Evolutionary conservation across 2,113 vertebrate species (phyloP), one percentile per base, ranked within the genome.

Genomic region (Axis porcinus): DNA sequence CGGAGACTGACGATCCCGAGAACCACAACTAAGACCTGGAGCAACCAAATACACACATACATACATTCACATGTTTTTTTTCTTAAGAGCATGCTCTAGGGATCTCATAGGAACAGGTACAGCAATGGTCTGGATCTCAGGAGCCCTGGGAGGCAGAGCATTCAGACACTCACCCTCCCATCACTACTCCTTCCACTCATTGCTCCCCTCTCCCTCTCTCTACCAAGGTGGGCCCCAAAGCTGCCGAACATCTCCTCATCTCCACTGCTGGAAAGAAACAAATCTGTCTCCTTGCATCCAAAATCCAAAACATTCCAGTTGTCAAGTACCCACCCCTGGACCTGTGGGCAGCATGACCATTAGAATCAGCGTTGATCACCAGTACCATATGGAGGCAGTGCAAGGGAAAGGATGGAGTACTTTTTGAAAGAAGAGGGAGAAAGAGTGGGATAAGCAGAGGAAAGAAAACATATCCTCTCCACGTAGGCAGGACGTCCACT

Each of bases 401-500:
- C 13, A 25, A 14, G 16, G 33, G 30, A 40, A 88, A 23, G 10
- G 6, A 14, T 81, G 23, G n/a, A 47, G 40, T 6, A 10, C 14
- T 58, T 16, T 70, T 33, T 54, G 27, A 45, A 21, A 52, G 27
- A 21, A 81, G 27, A 70, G 14, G 21, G 9, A 64, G 25, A 13
- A 62, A 62, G 30, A 19, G 19, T 25, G 28, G 21, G 6, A 21
- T 10, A 43, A 28, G 7, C 58, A 79, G 16, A 62, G 60, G 57
- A 57, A 92, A 33, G 2, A 27, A 25, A 28, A 1, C 0, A 12
- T 1, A 11, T 33, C 50, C 33, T 11, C 30, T 33, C 3, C 1
- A 1, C 0, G 0, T 1, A 23, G 43, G 4, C 76, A 86, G 36
- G 5, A 57, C 1, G 15, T 23, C 70, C 16, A 4, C 28, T 5